phyloP scores from a whole-genome alignment of 2,888 invertebrate genomes.

The Caenorhabditis drosophilae region DNA sequence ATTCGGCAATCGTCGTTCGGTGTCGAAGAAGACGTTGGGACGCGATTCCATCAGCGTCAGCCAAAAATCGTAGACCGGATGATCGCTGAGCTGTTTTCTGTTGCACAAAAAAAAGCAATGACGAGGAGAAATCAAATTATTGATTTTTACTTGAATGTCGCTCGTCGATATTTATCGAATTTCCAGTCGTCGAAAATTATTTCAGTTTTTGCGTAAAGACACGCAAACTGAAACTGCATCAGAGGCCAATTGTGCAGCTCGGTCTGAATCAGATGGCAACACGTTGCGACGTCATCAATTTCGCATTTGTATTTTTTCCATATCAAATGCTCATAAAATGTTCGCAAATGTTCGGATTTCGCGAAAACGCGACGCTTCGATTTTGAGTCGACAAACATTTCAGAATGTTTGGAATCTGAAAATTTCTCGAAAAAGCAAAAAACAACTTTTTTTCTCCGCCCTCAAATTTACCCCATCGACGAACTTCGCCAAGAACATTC shows the following conservation, averaged over 20 bases:
- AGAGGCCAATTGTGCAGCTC: conserved; percentile 51
- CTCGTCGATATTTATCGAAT: conserved; percentile 45
- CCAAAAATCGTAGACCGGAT: conserved; percentile 60
- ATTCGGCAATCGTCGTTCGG: conserved; percentile 43
- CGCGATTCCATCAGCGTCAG: conserved; percentile 39
- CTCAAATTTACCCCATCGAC: conserved; percentile 39
- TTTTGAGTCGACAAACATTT: conserved; percentile 47
- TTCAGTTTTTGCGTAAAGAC: conserved; percentile 47
- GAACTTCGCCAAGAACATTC: conserved; percentile 34
- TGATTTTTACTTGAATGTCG: conserved; percentile 41
- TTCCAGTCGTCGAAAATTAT: conserved; percentile 43
- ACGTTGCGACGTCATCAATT: conserved; percentile 48
- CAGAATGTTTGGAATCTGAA: conserved; percentile 51
- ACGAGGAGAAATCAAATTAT: not conserved
- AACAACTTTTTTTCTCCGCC: no score
- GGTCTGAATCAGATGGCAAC: conserved; percentile 34
- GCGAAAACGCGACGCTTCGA: conserved; percentile 36
- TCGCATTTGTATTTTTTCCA: conserved; percentile 44
- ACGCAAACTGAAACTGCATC: conserved; percentile 56
- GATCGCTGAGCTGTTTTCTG: conserved; percentile 49
- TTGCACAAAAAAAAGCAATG: no score
- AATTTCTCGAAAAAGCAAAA: conserved; percentile 1
- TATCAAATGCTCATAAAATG: conserved; percentile 42
- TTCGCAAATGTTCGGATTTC: conserved; percentile 48
- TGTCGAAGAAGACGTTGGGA: conserved; percentile 39